Percentiles rank a stretch among this genome's conserved stretches.
Conservation (phyloP, 2,888 invertebrate genomes). For the Ennomos quercinarius region DNA sequence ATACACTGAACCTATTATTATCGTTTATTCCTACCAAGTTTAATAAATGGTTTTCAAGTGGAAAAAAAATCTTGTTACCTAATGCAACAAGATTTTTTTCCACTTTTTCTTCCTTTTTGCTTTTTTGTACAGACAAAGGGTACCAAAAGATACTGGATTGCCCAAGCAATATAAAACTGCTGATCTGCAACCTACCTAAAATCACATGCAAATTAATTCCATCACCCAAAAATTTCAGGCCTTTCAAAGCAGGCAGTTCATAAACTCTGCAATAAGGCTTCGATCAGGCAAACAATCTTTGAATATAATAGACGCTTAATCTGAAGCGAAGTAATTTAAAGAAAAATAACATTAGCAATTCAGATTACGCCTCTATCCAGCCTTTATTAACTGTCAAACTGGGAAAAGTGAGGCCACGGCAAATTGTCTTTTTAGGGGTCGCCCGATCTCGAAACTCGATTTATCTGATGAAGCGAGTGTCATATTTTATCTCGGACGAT, state of each 20-base stretch:
- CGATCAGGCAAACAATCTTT: slow-evolving; percentile 72
- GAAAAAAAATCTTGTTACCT: too few relatives aligned
- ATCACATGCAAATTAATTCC: slow-evolving; percentile 19
- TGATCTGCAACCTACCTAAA: not conserved
- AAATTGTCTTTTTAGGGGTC: slow-evolving; percentile 74
- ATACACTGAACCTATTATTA: too few relatives aligned
- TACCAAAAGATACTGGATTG: too few relatives aligned
- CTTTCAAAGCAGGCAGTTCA: slow-evolving; percentile 47
- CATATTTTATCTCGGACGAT: slow-evolving; percentile 47
- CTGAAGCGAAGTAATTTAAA: slow-evolving; percentile 78
- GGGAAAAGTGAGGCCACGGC: slow-evolving; percentile 61
- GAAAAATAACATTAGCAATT: slow-evolving; percentile 85
- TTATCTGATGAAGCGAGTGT: slow-evolving; percentile 59
- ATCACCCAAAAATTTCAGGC: slow-evolving; percentile 25
- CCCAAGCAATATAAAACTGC: not conserved
- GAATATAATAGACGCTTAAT: slow-evolving; percentile 78
- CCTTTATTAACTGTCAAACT: slow-evolving; percentile 81
- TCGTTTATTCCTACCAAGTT: too few relatives aligned
- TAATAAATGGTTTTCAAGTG: too few relatives aligned
- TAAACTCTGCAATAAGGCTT: slow-evolving; percentile 51
- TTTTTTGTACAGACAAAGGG: too few relatives aligned
- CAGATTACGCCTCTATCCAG: slow-evolving; percentile 74
- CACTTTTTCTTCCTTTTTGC: too few relatives aligned
- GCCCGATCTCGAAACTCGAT: slow-evolving; percentile 58
- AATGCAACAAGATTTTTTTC: too few relatives aligned